phyloP scores from a whole-genome alignment of 2,888 invertebrate genomes.

The Diogma glabrata region DNA sequence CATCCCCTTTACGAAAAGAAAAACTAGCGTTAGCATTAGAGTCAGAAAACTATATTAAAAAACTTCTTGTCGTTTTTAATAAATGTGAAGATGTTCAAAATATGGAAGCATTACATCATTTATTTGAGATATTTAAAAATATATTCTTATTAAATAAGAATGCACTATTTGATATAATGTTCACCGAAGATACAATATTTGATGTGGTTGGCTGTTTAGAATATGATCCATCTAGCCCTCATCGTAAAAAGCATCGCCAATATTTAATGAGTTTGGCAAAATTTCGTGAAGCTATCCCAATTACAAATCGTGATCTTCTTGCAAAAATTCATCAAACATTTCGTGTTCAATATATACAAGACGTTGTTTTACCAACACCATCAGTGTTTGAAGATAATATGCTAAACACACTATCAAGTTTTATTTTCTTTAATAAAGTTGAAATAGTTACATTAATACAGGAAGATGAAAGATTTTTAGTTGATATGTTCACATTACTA shows the following conservation, averaged over 20 bases:
- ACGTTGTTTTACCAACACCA: constrained; percentile 96
- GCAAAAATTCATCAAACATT: constrained; percentile 99
- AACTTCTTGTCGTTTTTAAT: constrained; percentile 87
- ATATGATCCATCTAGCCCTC: constrained; percentile 81
- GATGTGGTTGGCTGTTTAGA: constrained; percentile 98
- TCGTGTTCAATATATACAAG: constrained; percentile 98
- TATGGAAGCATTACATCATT: constrained; percentile 83
- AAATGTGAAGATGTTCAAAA: constrained; percentile 97
- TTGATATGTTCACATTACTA: constrained; percentile 86
- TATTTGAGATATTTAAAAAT: constrained; percentile 97
- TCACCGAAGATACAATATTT: constrained; percentile 91
- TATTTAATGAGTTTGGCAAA: constrained; percentile 87
- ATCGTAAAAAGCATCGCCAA: constrained; percentile 88
- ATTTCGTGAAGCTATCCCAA: constrained; percentile 88
- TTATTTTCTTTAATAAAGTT: constrained; percentile 99
- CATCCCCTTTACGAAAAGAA: constrained; percentile 84
- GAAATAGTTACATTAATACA: constrained; percentile 97
- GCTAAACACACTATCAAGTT: constrained; percentile 93
- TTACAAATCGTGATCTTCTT: constrained; percentile 85
- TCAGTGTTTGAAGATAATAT: constrained; percentile 99
- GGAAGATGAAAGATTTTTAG: constrained; percentile 94
- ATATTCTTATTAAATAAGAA: constrained; percentile 97
- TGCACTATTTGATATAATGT: constrained; percentile 94
- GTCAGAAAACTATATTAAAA: constrained; percentile 89
- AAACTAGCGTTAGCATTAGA: constrained; percentile 89